Evolutionary conservation across 2,113 vertebrate genomes (phyloP).

Genomic region (Egretta garzetta): DNA sequence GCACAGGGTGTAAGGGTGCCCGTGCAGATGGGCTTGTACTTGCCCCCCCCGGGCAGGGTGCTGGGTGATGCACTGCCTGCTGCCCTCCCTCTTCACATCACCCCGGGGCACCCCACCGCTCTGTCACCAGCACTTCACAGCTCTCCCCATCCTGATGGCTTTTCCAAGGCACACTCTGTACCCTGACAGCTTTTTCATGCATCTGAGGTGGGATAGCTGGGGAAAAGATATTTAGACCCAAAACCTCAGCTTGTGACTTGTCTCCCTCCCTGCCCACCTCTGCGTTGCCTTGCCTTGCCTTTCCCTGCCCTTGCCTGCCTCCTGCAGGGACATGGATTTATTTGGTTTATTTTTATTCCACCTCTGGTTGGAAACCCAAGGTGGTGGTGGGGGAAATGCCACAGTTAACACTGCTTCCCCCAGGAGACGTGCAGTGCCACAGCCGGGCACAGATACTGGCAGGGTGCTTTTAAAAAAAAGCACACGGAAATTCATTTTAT

Average conservation of each 20-base stretch:
- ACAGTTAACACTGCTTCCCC: not conserved
- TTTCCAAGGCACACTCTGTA: not conserved
- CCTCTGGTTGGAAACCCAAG: not conserved
- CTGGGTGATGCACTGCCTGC: not conserved
- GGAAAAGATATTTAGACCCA: not conserved
- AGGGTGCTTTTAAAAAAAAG: not conserved
- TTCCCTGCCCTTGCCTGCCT: not conserved
- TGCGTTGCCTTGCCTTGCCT: not conserved
- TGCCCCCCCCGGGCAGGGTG: rapidly evolving
- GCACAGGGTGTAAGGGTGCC: not conserved
- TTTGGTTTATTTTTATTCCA: conserved; percentile 1
- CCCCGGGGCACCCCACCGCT: rapidly evolving
- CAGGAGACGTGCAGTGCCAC: not conserved
- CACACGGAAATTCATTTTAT: conserved; percentile 29
- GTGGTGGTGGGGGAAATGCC: not conserved
- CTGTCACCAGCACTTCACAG: not conserved
- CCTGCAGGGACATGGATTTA: not conserved
- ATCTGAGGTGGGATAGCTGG: not conserved
- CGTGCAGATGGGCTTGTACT: not conserved
- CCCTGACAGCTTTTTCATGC: not conserved
- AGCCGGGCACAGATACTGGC: not conserved
- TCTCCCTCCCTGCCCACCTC: not conserved
- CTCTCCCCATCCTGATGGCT: not conserved
- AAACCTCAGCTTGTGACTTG: not conserved
- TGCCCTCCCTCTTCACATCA: not conserved